Base-by-base conservation (phyloP, 2,888 invertebrate genomes). In the Eupithecia exiguata region DNA sequence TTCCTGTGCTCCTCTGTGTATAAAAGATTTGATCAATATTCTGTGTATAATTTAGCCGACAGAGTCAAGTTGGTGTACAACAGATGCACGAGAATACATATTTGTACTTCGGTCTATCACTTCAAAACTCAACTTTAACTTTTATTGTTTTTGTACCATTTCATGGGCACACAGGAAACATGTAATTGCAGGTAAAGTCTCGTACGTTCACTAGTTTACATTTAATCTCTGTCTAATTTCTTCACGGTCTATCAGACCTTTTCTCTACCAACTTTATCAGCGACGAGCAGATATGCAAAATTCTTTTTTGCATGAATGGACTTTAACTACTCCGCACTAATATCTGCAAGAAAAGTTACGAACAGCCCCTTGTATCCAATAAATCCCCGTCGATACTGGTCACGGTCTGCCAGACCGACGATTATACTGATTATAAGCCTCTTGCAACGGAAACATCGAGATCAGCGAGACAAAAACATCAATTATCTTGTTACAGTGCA, bases 391-490 rank as follows among this genome's bases (percentile, higher is more conserved):
- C 80, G 80, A 83, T 82, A 77, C 30, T 69, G 74, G 77, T 84
- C 82, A 86, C 87, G 90, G 84, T 82, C 86, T 81, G 86, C 82
- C 84, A 87, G 68, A 70, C 49, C 78, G 81, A 5, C 89, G 83
- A 91, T 91, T 90, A 91, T 86, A 89, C 84, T 86, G 88, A 88
- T 90, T 88, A 89, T 90, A 90, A 89, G 89, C 83, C 86, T 81
- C 81, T 86, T 84, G 5, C 82, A 78, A 84, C 86, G 90, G 91
- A 90, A 92, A 90, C 86, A 84, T 84, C 82, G 87, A 88, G 90
- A 91, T 87, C 88, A 87, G 83, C 72, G 75, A 84, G 82, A 89
- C 88, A 88, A 88, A 87, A 71, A 72, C 67, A 38, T 14, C 12
- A 62, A 62, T 62, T 62, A 62, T 62, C 62, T 62, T 35, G 35